Base-by-base conservation (phyloP, 2,797 vertebrate genomes). In the Pseudocheirus occidentalis region DNA sequence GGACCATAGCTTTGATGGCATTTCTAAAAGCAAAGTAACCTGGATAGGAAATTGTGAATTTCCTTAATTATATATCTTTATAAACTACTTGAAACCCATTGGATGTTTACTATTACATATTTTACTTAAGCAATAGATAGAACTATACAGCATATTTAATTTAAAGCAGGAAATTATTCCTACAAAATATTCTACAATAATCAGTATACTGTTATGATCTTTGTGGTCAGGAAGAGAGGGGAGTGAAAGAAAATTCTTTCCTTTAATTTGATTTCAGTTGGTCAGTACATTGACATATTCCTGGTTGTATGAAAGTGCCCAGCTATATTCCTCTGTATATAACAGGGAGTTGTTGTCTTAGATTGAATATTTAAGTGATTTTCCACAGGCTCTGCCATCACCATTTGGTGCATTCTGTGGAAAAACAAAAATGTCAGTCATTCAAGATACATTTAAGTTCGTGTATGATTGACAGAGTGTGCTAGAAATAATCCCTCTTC, bases 41-140 rank as follows among this genome's bases (percentile, higher is more conserved):
- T 73, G n/a, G n/a, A 46, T 46, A 7, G 9, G 59, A 1, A 66
- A 24, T 92, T 97, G 91, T 92, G 24, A 94, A 92, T 90, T 94
- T 95, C 53, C 21, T 40, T 27, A 4, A 62, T 58, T 27, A n/a
- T 46, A 1, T 73, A 40, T 57, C 5, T 31, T 50, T 29, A 91
- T 54, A 93, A 57, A 87, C 50, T 28, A 90, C 59, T 93, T 34
- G 4, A 94, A 73, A 59, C 40, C 1, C 81, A 16, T 66, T 66
- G 13, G 5, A 90, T 58, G 62, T 90, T 59, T 90, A 52, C 5
- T 59, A 50, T 5, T 66, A 3, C 27, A 81, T 31, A 89, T 95
- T 40, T 92, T 95, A 52, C 52, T 73, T 93, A 95, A 66, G 9
- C 10, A 46, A 91, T 95, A 50, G 54, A 4, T 3, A 29, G 27